phyloP scores from a whole-genome alignment of 2,888 invertebrate genomes.

The Geophilus truncorum region DNA sequence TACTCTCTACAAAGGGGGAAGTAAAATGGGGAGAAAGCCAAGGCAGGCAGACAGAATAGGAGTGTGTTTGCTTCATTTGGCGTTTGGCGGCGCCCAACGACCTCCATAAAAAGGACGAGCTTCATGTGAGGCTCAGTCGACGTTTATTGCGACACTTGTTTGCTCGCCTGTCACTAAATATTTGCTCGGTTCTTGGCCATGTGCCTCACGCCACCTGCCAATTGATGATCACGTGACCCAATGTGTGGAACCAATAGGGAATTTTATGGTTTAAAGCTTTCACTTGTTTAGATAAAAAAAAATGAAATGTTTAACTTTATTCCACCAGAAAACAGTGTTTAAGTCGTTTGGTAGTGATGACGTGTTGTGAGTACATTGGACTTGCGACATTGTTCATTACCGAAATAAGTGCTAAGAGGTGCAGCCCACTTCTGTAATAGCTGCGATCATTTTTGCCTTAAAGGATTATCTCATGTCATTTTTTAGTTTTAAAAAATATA shows the following conservation, averaged over 20 bases:
- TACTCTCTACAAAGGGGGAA: neutral
- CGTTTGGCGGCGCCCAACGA: conserved; percentile 25
- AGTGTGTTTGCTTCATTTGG: conserved; percentile 25
- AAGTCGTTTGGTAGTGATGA: neutral
- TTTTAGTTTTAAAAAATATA: too few species aligned
- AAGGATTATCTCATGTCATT: too few species aligned
- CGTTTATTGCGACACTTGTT: conserved; percentile 31
- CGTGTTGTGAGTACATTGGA: too few species aligned
- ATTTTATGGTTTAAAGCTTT: conserved; percentile 13
- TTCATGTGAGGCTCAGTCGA: conserved; percentile 23
- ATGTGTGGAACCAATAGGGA: neutral
- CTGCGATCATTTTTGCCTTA: too few species aligned
- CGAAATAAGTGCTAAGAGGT: too few species aligned
- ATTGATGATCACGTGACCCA: conserved; percentile 27
- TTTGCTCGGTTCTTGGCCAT: conserved; percentile 21
- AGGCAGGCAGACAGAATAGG: conserved; percentile 23
- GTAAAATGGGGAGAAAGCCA: conserved; percentile 10
- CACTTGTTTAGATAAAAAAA: neutral
- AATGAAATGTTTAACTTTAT: neutral
- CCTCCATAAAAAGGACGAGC: conserved; percentile 21
- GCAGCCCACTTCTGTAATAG: too few species aligned
- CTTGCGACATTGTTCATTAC: too few species aligned
- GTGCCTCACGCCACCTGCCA: conserved; percentile 28
- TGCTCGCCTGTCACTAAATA: conserved; percentile 31
- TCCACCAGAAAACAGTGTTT: neutral